Base-by-base conservation (phyloP, 1,140 invertebrate genomes). In the Drosophila sp. region DNA sequence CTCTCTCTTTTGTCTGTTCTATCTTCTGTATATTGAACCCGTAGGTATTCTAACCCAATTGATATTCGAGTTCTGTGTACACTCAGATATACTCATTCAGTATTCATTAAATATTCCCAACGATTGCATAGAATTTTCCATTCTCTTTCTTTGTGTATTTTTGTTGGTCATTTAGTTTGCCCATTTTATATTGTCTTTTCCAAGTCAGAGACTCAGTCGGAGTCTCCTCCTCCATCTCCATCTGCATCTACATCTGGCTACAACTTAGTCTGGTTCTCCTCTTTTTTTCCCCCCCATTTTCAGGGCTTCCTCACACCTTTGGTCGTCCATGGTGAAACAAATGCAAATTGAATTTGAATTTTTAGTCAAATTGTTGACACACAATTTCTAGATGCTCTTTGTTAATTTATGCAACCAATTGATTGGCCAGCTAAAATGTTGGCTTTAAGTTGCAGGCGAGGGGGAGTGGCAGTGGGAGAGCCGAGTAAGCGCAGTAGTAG, bases 51-150 rank as follows among this genome's bases (percentile, higher is more conserved):
- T 58, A 62, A 41, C 66, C 72, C 69, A 70, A 70, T 76, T 76
- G 69, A 70, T 76, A 76, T 76, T 70, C 56, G 64, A 68, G 38
- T 61, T 58, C 60, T 72, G 64, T 69, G 47, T 72, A 65, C 61
- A 76, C 71, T 65, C 79, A 62, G 44, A 50, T 50, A 50, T 41
- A 55, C 64, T 62, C 65, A 80, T 80, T 77, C 70, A 70, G 62
- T 73, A 80, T 84, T 85, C 81, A 85, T 85, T 81, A 82, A 70
- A 79, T 86, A 85, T 86, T 84, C 76, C 70, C 56, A 62, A 47
- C 55, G 77, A 78, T 38, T 76, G 80, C 71, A 79, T 72, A 70
- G 44, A 80, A 85, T 50, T 68, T 69, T 60, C 25, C 17, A 47
- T 63, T 41, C 72, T 29, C 40, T 41, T 60, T 60, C 17, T 58